These are phyloP conservation scores for Xerus inauris DNA, from an alignment of 2,113 vertebrate species.

Conservation along the genomic window DNA sequence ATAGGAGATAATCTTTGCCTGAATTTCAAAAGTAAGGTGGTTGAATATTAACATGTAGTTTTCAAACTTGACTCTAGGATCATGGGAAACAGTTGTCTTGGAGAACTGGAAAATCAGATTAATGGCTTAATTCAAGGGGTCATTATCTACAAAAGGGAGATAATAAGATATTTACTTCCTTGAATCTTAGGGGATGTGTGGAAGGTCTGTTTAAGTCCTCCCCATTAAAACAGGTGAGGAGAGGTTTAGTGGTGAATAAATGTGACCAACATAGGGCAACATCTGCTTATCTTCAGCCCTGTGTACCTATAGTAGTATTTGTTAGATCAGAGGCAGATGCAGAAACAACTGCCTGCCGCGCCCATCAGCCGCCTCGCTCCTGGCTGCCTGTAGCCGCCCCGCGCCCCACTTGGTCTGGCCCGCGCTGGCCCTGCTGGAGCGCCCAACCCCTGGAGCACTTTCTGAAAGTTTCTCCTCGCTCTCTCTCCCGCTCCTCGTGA, in stretches of 20 bases:
- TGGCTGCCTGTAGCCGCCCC: too few species aligned
- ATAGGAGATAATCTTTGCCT: background rate
- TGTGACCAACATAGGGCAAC: background rate
- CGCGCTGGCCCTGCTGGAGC: too few species aligned
- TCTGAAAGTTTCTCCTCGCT: too few species aligned
- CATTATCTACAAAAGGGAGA: background rate
- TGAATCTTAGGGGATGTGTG: background rate
- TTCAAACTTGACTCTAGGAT: background rate
- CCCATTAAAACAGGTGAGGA: background rate
- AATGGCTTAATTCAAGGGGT: background rate
- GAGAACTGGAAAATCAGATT: background rate
- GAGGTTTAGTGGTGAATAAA: background rate
- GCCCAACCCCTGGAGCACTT: too few species aligned
- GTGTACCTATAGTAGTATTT: background rate
- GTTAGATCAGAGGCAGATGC: too few species aligned
- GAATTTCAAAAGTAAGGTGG: background rate
- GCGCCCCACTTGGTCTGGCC: too few species aligned
- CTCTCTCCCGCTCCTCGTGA: too few species aligned
- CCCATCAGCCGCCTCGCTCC: too few species aligned
- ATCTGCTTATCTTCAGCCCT: rapidly evolving
- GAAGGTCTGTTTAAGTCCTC: background rate
- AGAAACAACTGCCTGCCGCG: too few species aligned
- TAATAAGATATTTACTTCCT: background rate
- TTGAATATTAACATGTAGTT: background rate
- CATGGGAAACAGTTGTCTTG: background rate